Evolutionary conservation across 2,113 vertebrate species (phyloP).

Genomic region (Leptobrachium ailaonicum): DNA sequence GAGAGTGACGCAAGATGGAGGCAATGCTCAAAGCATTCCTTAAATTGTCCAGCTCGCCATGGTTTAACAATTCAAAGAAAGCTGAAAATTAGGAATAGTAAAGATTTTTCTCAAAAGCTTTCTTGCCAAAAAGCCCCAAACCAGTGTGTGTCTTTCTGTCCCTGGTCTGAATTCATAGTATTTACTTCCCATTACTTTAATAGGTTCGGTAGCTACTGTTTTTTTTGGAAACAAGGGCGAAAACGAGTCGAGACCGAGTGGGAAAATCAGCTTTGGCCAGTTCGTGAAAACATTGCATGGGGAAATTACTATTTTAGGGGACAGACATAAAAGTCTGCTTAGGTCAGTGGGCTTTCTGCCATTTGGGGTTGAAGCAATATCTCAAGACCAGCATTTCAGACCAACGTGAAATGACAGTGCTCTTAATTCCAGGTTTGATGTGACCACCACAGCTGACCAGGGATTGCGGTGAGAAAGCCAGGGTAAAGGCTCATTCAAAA

Average conservation of each 20-base stretch:
- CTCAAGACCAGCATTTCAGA: neutral
- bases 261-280: constrained; percentile 9
- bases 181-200: neutral
- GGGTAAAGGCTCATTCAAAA: neutral
- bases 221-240: neutral
- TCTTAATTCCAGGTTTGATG: neutral
- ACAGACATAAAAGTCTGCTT: neutral
- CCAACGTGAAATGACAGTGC: neutral
- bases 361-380: neutral
- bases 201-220: neutral
- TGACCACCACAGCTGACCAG: neutral
- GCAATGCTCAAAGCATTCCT: too few species aligned
- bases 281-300: constrained; percentile 25
- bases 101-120: too few species aligned
- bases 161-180: neutral
- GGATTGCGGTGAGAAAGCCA: neutral
- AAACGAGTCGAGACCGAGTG: neutral
- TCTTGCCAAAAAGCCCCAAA: too few species aligned
- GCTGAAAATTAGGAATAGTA: too few species aligned
- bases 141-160: neutral
- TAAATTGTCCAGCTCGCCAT: too few species aligned
- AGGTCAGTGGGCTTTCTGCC: neutral
- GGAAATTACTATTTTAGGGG: constrained; percentile 33
- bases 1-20: too few species aligned
- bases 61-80: too few species aligned